Conservation (phyloP, 1,140 invertebrate species). For the Drosophila gunungcola region DNA sequence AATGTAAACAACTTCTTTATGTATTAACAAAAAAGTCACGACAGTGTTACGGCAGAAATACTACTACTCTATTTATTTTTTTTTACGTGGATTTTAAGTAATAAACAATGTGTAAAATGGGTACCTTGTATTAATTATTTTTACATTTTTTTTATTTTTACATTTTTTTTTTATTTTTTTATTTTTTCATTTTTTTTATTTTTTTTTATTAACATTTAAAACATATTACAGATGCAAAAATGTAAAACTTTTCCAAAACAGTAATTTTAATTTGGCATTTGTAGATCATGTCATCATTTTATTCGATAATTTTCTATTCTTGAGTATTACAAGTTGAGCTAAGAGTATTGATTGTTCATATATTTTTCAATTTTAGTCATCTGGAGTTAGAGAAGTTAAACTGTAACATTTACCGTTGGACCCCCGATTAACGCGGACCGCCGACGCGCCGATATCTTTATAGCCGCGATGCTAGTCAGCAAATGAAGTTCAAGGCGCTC, state of each 20-base stretch:
- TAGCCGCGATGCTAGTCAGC: constrained; percentile 66
- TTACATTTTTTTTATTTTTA: too few species aligned
- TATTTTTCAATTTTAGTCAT: neutral
- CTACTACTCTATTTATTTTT: constrained; percentile 10
- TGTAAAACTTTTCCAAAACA: too few species aligned
- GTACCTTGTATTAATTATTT: neutral
- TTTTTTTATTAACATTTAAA: neutral
- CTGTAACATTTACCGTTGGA: constrained; percentile 44
- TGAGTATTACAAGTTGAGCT: neutral
- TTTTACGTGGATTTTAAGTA: neutral
- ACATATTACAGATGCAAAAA: too few species aligned
- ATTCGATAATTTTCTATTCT: neutral
- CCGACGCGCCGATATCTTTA: constrained; percentile 67
- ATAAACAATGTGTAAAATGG: neutral
- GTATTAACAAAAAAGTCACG: constrained; percentile 28
- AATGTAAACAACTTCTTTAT: constrained; percentile 27
- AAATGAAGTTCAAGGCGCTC: constrained; percentile 79
- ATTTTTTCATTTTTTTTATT: neutral
- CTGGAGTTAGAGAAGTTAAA: constrained; percentile 16
- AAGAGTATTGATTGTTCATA: neutral
- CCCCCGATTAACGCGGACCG: constrained; percentile 31
- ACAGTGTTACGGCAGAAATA: constrained; percentile 1
- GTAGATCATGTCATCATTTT: neutral
- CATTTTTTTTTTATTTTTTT: neutral
- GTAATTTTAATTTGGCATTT: too few species aligned